Base-by-base conservation (phyloP, 2,888 invertebrate species). In the Leucoptera coffeella region DNA sequence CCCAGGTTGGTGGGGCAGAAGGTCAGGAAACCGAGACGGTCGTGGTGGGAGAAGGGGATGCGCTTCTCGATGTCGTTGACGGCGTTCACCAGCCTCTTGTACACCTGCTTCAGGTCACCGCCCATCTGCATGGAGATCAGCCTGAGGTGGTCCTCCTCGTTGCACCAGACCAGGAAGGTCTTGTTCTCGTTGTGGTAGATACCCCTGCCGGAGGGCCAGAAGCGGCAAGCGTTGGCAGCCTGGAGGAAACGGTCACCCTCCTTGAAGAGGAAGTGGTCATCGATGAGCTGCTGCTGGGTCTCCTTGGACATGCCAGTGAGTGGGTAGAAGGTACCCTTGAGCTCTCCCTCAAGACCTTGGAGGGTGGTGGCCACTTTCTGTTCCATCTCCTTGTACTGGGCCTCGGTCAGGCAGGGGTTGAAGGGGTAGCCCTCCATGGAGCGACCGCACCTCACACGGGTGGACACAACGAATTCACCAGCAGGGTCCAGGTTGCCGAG, bases 1-100 rank as follows among this genome's bases (percentile, higher is more conserved):
- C 97, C 97, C 74, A 97, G 72, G 73, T 97, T 97, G 65, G 94
- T 93, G 36, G 97, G 97, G 77, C 97, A 97, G 87, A 96, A 96
- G 27, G 96, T 96, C 47, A 97, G 77, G 83, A 92, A 97, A 35
- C 97, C 97, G 39, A 95, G 83, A 45, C 93, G 82, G 47, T 95
- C 89, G 51, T 94, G 81, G 69, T 93, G 94, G 32, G 93, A 91
- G 82, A 97, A 97, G 15, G 93, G 91, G 42, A 94, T 56, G 55
- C 91, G 82, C 75, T 91, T 89, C 69, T 94, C 93, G 50, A 94
- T 92, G 43, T 90, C 88, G 46, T 91, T 90, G 45, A 96, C 92
- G 39, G 89, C 96, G 14, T 74, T 79, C 38, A 90, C 87, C 50
- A 95, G 72, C 53, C 93, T 83, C 55, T 85, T 83, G 75, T 85